These are phyloP conservation scores for human (Homo sapiens) DNA, from an alignment of 2,113 vertebrate genomes.

Conservation along the genomic window GRCh38 chr17:11361501-11362000, in stretches of 20 bases:
- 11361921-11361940: background rate
- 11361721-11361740: background rate
- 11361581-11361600: background rate
- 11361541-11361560: background rate
- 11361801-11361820: background rate
- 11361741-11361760: background rate
- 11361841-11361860: background rate
- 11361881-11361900: fast-evolving
- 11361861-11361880: background rate
- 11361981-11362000: background rate
- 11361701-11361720: background rate
- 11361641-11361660: background rate
- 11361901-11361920: background rate
- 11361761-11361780: background rate
- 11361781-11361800: background rate
- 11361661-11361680: background rate
- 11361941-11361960: background rate
- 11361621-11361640: too few relatives aligned
- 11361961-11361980: background rate
- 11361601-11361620: background rate
- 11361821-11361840: too few relatives aligned
- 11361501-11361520: background rate
- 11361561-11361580: background rate
- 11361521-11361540: background rate
- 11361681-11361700: background rate